Base-by-base conservation (phyloP, 2,888 invertebrate genomes). In the Ommatoiulus sabulosus region DNA sequence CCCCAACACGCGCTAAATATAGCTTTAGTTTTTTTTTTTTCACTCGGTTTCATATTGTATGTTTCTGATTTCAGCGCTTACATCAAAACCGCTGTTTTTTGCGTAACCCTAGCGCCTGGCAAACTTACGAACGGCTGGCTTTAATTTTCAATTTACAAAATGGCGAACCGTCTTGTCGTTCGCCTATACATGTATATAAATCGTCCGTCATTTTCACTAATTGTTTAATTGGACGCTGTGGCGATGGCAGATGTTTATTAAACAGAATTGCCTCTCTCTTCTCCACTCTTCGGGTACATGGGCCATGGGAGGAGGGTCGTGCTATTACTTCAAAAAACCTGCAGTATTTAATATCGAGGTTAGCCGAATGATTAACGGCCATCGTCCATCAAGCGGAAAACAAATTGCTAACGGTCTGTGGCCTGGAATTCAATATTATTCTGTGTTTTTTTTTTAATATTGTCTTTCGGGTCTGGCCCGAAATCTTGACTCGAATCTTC, bases 201-300 rank as follows among this genome's bases (percentile, higher is more conserved):
- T 87, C 52, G 63, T 57, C 87, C 48, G 87, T 63, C 87, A 87
- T 87, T 63, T 87, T 87, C 86, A 24, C 52, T 87, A 87, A 87
- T 87, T 87, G 87, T 87, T 57, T 87, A 87, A 87, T 87, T 87
- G 87, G 87, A 35, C n/a, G 57, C 63, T 87, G 44, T 52, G 24
- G 86, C 86, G 52, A 48, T 63, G 46, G 87, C 63, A 52, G 46
- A 87, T 87, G 63, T 86, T 86, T 44, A 46, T 86, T 86, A 48
- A 46, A 80, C 80, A 80, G 80, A 80, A 86, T 48, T 86, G 86
- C 86, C 44, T 44, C 48, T 86, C 48, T 86, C 44, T 10, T 85
- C 12, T 80, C 6, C 35, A 46, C 44, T 24, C 72, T 80, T 86
- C 17, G 86, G 46, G 86, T 20, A 86, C 24, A 48, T 24, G 46